A percentile compares a stretch with the other conserved stretches of the same genome.
Conservation (phyloP, 2,797 vertebrate species). For the Helostoma temminkii region DNA sequence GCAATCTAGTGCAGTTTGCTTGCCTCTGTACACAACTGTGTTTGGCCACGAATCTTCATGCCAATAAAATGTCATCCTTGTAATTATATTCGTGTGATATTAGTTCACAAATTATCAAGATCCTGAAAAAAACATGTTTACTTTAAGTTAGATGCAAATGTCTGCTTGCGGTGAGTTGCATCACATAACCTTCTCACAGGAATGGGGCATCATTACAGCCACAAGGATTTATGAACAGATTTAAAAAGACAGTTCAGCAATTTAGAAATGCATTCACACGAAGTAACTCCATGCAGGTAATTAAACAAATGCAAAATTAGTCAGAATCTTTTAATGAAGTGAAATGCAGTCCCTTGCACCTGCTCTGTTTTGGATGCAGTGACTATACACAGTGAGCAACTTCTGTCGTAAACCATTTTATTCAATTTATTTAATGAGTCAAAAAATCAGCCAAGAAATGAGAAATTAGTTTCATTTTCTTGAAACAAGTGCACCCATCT, state of each 20-base stretch:
- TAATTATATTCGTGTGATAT: neutral
- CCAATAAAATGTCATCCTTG: constrained; percentile 1
- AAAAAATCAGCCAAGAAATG: neutral
- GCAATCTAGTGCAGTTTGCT: constrained; percentile 23
- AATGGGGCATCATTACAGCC: neutral
- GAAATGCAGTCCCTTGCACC: neutral
- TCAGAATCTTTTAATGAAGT: neutral
- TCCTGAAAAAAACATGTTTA: constrained; percentile 4
- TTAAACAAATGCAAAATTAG: neutral
- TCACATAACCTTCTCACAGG: constrained; percentile 13
- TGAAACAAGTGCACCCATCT: neutral
- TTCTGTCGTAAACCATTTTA: too few relatives aligned
- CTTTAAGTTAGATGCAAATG: constrained; percentile 14
- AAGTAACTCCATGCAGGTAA: too few relatives aligned
- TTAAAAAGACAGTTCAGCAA: neutral
- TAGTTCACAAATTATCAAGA: constrained; percentile 7
- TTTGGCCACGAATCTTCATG: neutral
- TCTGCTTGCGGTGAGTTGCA: constrained; percentile 50
- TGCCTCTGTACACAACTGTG: neutral
- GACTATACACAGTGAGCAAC: neutral
- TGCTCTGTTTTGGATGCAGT: neutral
- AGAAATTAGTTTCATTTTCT: neutral
- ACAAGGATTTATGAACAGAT: neutral
- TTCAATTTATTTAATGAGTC: too few relatives aligned
- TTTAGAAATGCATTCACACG: neutral